Evolutionary conservation across 2,113 vertebrate genomes (phyloP).

Genomic region (Eclectus roratus): DNA sequence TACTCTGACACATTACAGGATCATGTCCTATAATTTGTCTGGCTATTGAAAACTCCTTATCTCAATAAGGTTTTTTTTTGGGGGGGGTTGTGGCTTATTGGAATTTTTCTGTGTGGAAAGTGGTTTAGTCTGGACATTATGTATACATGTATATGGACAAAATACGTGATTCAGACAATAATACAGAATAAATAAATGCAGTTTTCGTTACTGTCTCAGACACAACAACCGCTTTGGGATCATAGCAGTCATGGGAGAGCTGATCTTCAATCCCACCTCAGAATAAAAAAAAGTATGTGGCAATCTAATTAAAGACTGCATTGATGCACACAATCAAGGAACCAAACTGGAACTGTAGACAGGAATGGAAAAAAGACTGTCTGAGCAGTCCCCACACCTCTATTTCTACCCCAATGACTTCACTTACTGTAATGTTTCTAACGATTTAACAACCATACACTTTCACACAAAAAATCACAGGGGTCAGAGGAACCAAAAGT

Average conservation of each 20-base stretch:
- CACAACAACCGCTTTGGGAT: background rate
- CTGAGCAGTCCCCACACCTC: background rate
- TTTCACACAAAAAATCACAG: background rate
- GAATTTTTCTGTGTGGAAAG: background rate
- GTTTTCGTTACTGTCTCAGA: background rate
- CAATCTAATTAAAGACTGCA: background rate
- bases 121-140: background rate
- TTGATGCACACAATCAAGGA: background rate
- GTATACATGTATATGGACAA: background rate
- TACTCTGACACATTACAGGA: background rate
- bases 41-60: background rate
- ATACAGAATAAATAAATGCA: background rate
- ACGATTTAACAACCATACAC: background rate
- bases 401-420: background rate
- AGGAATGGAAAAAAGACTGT: constrained; percentile 5
- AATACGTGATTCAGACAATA: background rate
- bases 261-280: background rate
- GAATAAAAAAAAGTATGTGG: constrained; percentile 23
- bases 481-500: background rate
- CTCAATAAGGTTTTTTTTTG: background rate
- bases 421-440: background rate
- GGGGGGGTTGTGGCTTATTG: background rate
- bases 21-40: background rate
- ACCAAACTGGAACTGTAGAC: background rate
- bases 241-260: background rate